These are phyloP conservation scores for Sphaerophoria taeniata DNA, from an alignment of 2,888 invertebrate species.

Conservation along the genomic window DNA sequence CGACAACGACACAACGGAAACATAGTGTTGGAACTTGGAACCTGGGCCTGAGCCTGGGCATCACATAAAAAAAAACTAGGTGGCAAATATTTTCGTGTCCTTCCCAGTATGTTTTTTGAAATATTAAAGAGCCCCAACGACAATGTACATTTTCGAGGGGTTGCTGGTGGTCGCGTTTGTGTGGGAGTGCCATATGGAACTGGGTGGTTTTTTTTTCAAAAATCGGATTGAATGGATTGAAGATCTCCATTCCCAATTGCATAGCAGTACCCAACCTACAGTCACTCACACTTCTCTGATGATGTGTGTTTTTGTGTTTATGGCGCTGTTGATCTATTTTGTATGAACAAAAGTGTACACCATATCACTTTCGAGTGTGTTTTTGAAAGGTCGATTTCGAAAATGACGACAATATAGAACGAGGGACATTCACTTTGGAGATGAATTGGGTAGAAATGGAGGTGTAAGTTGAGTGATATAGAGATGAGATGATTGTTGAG, in stretches of 20 bases:
- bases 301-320: conserved; percentile 47
- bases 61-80: conserved; percentile 43
- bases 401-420: conserved; percentile 65
- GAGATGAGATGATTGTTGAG: not conserved
- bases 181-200: not conserved
- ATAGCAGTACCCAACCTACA: conserved; percentile 7
- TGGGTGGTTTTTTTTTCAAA: not conserved
- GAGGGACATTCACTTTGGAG: not conserved
- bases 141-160: conserved; percentile 56
- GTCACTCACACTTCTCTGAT: conserved; percentile 29
- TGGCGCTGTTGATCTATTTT: conserved; percentile 44
- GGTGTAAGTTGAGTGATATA: conserved; percentile 10
- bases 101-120: conserved; percentile 64
- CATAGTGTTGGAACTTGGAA: conserved; percentile 21
- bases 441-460: conserved; percentile 10
- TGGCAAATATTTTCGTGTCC: conserved; percentile 62
- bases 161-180: conserved; percentile 15
- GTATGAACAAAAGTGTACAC: conserved; percentile 48
- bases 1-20: not conserved
- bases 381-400: conserved; percentile 68
- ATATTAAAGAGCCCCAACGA: conserved; percentile 68
- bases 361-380: conserved; percentile 68
- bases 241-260: conserved; percentile 60
- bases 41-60: not conserved
- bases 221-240: conserved; percentile 19